Conservation (phyloP, 2,113 vertebrate genomes). For the Clupea harengus region DNA sequence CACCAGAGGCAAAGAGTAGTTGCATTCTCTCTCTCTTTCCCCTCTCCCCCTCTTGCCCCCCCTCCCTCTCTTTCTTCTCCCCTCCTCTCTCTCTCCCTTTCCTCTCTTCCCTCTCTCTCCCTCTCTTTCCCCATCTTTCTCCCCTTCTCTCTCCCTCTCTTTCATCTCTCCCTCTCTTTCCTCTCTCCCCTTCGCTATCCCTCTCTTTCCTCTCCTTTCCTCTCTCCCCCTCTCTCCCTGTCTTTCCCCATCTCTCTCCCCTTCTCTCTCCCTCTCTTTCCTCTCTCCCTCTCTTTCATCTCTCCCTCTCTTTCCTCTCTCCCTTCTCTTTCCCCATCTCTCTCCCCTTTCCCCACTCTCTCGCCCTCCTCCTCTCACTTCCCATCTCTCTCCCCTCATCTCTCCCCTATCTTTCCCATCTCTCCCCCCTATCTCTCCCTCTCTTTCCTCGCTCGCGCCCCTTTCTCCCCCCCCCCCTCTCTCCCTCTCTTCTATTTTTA, state of each 20-base stretch:
- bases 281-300: no score
- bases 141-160: no score
- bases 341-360: no score
- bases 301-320: background rate
- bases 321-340: background rate
- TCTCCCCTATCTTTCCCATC: no score
- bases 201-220: background rate
- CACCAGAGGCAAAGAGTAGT: constrained; percentile 1
- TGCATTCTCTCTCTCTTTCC: background rate
- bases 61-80: background rate
- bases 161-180: background rate
- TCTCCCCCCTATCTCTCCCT: no score
- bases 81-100: background rate
- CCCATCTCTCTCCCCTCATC: no score
- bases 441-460: no score
- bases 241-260: background rate
- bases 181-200: background rate
- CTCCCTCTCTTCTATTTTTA: no score
- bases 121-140: background rate
- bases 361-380: no score
- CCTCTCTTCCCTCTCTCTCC: background rate
- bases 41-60: background rate
- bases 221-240: no score
- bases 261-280: background rate
- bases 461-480: no score